phyloP scores from a whole-genome alignment of 2,113 vertebrate genomes.

The Ctenodactylus gundi region DNA sequence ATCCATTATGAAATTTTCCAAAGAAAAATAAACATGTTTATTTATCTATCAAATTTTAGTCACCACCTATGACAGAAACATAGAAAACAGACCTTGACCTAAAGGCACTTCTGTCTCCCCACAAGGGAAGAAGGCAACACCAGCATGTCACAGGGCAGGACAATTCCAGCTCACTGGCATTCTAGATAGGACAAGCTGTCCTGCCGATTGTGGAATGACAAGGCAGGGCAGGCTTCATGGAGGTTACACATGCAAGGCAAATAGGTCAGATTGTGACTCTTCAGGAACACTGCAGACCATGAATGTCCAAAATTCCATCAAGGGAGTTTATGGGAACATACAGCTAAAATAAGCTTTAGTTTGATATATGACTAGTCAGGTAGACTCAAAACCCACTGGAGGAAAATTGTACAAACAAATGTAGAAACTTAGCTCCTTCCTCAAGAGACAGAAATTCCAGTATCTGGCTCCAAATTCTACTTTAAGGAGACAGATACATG shows the following conservation, averaged over 20 bases:
- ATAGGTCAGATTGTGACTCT: background rate
- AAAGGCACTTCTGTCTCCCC: background rate
- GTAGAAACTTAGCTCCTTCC: background rate
- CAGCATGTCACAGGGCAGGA: background rate
- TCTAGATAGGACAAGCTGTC: background rate
- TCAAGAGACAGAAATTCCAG: slow-evolving; percentile 43
- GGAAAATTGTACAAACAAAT: background rate
- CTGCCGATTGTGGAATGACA: background rate
- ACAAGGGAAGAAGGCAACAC: background rate
- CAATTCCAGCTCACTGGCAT: background rate
- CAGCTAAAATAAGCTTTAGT: background rate
- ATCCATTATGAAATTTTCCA: background rate
- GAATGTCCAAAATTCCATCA: background rate
- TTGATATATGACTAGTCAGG: background rate
- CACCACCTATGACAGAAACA: background rate
- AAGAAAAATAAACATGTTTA: background rate
- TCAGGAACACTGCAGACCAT: background rate
- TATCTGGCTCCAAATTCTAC: slow-evolving; percentile 40
- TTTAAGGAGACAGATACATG: background rate
- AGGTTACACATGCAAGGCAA: background rate
- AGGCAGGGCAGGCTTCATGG: too few species aligned
- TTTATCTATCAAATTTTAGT: background rate
- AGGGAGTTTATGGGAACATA: background rate
- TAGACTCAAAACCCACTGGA: background rate
- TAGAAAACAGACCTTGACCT: background rate